Conservation (phyloP, 2,797 vertebrate genomes). For the Enteromius argenteus region DNA sequence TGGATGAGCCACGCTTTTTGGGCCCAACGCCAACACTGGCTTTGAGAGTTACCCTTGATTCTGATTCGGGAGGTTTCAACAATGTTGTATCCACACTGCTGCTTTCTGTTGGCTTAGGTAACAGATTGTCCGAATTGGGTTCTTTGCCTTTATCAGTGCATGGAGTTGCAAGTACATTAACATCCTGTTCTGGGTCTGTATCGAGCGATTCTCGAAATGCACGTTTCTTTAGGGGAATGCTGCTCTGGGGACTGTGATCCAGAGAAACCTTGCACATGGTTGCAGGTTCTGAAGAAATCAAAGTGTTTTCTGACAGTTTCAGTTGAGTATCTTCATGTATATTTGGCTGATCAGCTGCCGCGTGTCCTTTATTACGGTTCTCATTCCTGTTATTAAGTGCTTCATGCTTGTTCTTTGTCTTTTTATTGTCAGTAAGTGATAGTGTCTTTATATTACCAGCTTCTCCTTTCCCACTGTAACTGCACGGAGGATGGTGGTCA, state of each 20-base stretch:
- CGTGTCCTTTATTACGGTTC: slow-evolving; percentile 40
- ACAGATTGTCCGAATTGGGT: slow-evolving; percentile 34
- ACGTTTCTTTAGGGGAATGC: slow-evolving; percentile 84
- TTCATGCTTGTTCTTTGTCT: slow-evolving; percentile 44
- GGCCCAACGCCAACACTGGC: neutral
- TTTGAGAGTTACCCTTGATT: slow-evolving; percentile 13
- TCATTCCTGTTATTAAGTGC: slow-evolving; percentile 53
- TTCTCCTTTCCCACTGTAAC: neutral
- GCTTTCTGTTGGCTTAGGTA: slow-evolving; percentile 3
- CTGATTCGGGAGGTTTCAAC: neutral
- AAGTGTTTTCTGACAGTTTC: slow-evolving; percentile 62
- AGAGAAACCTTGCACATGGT: slow-evolving; percentile 61
- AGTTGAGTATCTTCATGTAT: slow-evolving; percentile 46
- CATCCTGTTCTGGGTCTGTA: slow-evolving; percentile 67
- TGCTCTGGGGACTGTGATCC: slow-evolving; percentile 73
- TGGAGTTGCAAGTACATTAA: slow-evolving; percentile 56
- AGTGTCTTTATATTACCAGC: slow-evolving; percentile 10
- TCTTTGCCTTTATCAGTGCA: slow-evolving; percentile 39
- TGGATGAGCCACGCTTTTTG: slow-evolving; percentile 28
- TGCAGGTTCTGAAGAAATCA: slow-evolving; percentile 59
- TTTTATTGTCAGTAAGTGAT: slow-evolving; percentile 19
- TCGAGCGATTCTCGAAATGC: slow-evolving; percentile 80
- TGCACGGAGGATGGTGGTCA: neutral
- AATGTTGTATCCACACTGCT: neutral
- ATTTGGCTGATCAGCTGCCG: slow-evolving; percentile 37